Base-by-base conservation (phyloP, 2,888 invertebrate species). In the Hirtodrosophila histrioides region DNA sequence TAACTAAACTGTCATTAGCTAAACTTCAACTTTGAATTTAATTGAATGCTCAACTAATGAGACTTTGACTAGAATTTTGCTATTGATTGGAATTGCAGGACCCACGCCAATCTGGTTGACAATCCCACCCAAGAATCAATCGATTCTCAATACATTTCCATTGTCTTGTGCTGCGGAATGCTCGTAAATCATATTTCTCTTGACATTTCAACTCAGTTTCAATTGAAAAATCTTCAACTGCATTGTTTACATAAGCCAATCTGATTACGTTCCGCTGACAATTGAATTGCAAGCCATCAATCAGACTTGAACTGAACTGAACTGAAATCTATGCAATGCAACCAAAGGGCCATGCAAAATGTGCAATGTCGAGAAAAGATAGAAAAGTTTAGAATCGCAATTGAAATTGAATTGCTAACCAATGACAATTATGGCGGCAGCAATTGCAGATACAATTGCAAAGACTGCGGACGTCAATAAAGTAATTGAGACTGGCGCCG, bases 401-500 rank as follows among this genome's bases (percentile, higher is more conserved):
- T 72, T 58, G 69, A 61, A 72, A 78, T 62, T 36, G 36, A 67
- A 51, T 67, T 63, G 53, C 46, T 36, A 53, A 49, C 31, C 68
- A 70, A 53, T 76, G 78, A 65, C 41, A 63, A 69, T 66, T 69
- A 77, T 75, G 58, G 57, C 65, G 50, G 56, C 37, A 48, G 27
- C 27, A 17, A 17, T 17, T 2, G 17, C 48, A 23, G 45, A 24
- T 39, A 41, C 45, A 45, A 36, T 40, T 35, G 5, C 17, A 41
- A 31, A 29, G 77, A 61, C 57, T 33, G 60, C 58, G 66, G 69
- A 60, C 54, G 78, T 83, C 82, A 83, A 86, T 83, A 86, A 83
- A 86, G 86, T 83, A 86, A 83, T 83, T 83, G 82, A 83, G 86
- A 80, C 86, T 83, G 82, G 82, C 82, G 86, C 83, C 82, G 67